Base-by-base conservation (phyloP, 2,797 vertebrate genomes). In the Potorous gilbertii region DNA sequence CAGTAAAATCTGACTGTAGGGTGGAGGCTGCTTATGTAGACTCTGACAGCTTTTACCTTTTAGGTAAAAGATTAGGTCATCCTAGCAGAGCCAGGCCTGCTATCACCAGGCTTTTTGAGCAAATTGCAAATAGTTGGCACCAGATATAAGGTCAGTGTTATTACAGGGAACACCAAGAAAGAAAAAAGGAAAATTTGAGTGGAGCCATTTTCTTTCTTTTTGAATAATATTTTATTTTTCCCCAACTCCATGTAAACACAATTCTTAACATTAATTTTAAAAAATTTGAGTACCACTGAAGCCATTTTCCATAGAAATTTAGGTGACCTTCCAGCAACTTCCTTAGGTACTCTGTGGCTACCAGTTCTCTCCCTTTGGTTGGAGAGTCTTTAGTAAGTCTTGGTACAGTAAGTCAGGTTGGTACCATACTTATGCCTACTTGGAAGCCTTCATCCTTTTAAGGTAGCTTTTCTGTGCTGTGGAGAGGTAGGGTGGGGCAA, bases 121-220 rank as follows among this genome's bases (percentile, higher is more conserved):
- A 98, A 97, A 98, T 98, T 98, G 96, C 97, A 97, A 95, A 97
- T 96, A 96, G 96, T 96, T 94, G 96, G 97, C 96, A 93, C 55
- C 95, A 96, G 81, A 97, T 96, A 96, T 93, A 97, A 93, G 94
- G 92, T 96, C 2, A 0, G 93, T 94, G 97, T 92, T 94, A 95
- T 97, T 98, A 96, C 95, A 97, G 94, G 90, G 54, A 55, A 97
- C 95, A 97, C 96, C 59, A 95, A 89, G 40, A 87, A 96, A 96
- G 95, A 94, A 94, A 95, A 96, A 96, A 95, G 94, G 56, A 92
- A 97, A 94, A 96, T 91, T 92, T 95, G 95, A 11, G 90, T 50
- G 89, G 95, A 95, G 95, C 97, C 94, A 1, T 96, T 56, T 87
- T 50, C 74, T 66, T 66, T 66, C 13, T 66, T 66, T 34, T 66